Conservation (phyloP, 1,140 invertebrate genomes). For the Cotesia vestalis region DNA sequence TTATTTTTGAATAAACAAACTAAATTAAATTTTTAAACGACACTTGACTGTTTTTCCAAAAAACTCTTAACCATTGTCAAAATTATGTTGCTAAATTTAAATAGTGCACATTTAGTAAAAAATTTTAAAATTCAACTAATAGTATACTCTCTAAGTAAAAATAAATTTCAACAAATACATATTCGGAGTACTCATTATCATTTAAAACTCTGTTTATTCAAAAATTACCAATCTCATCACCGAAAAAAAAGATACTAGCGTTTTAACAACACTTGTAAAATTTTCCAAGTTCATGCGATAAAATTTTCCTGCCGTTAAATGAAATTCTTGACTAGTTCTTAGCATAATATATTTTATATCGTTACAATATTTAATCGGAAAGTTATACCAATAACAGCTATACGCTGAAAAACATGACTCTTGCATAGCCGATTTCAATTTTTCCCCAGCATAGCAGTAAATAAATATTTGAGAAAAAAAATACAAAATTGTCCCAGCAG, state of each 20-base stretch:
- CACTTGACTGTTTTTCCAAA: too few relatives aligned
- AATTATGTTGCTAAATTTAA: too few relatives aligned
- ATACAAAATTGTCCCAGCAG: too few relatives aligned
- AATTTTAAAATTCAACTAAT: too few relatives aligned
- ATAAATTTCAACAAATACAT: too few relatives aligned
- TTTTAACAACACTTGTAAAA: slow-evolving; percentile 13
- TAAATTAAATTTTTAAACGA: too few relatives aligned
- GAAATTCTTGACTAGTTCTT: slow-evolving; percentile 13
- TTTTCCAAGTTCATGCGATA: slow-evolving; percentile 19
- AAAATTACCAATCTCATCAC: slow-evolving; percentile 11
- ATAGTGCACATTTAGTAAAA: too few relatives aligned
- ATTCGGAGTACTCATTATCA: too few relatives aligned
- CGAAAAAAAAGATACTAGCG: slow-evolving; percentile 19
- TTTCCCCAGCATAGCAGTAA: slow-evolving; percentile 11
- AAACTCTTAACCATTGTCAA: too few relatives aligned
- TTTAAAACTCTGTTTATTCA: neutral
- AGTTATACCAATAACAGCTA: slow-evolving; percentile 28
- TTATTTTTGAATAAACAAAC: too few relatives aligned
- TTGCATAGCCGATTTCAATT: slow-evolving; percentile 5
- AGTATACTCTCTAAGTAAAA: too few relatives aligned
- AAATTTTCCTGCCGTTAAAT: slow-evolving; percentile 21
- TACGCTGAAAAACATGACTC: slow-evolving; percentile 23
- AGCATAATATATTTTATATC: slow-evolving; percentile 14
- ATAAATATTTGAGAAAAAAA: slow-evolving; percentile 19
- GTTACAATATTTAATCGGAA: slow-evolving; percentile 2